Evolutionary conservation across 2,113 vertebrate genomes (phyloP).

Genomic region (Camelus dromedarius): DNA sequence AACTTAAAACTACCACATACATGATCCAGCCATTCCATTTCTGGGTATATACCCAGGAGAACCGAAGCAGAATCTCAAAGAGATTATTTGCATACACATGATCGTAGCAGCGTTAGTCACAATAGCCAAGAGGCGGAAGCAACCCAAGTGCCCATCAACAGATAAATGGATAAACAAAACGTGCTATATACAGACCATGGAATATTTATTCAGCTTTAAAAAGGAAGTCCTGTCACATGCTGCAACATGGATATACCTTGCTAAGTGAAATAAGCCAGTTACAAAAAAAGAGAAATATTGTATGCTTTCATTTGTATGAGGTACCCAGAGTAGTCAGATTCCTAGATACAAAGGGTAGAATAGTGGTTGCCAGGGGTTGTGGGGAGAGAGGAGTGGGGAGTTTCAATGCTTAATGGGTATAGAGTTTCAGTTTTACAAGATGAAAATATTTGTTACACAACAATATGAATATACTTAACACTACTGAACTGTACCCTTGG

Average conservation of each 20-base stretch:
- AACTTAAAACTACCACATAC: neutral
- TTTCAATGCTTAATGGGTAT: neutral
- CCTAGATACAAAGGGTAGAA: neutral
- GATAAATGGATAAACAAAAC: neutral
- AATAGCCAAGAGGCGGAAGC: neutral
- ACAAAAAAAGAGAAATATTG: neutral
- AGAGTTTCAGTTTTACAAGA: neutral
- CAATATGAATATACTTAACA: neutral
- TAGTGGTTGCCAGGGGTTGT: neutral
- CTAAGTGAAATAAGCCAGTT: neutral
- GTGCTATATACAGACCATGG: rapidly evolving
- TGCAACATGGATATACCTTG: neutral
- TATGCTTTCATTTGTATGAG: neutral
- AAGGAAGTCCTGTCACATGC: neutral
- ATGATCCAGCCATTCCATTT: neutral
- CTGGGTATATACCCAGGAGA: neutral
- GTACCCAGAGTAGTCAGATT: neutral
- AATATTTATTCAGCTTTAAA: neutral
- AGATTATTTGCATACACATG: neutral
- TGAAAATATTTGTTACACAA: neutral
- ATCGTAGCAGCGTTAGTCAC: neutral
- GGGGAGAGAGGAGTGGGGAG: neutral
- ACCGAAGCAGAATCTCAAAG: neutral
- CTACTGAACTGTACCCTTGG: neutral
- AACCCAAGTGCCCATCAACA: neutral